phyloP scores from a whole-genome alignment of 2,888 invertebrate genomes.

The Diogma glabrata region DNA sequence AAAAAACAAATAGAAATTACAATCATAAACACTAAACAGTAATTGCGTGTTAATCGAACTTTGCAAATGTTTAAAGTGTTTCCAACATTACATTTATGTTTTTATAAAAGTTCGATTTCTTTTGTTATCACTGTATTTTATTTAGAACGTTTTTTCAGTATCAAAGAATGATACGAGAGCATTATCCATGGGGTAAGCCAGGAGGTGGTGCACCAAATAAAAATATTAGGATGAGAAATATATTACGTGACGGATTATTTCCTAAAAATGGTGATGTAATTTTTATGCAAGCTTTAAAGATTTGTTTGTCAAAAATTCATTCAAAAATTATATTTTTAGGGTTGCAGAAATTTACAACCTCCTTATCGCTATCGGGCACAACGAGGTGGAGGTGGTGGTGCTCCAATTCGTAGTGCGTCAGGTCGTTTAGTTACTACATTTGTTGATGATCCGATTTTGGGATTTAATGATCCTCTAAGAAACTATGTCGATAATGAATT shows the following conservation, averaged over 20 bases:
- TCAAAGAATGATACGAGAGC: constrained; percentile 55
- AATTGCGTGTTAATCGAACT: too few relatives aligned
- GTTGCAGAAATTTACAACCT: constrained; percentile 11
- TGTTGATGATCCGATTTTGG: constrained; percentile 51
- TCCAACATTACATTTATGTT: too few relatives aligned
- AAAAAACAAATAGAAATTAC: too few relatives aligned
- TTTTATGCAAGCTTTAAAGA: constrained; percentile 31
- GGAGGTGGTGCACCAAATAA: constrained; percentile 63
- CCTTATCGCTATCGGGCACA: not conserved
- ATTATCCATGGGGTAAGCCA: constrained; percentile 68
- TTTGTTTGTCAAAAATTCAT: constrained; percentile 9
- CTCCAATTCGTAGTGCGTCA: constrained; percentile 23
- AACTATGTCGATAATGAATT: constrained; percentile 58
- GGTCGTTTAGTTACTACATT: constrained; percentile 31
- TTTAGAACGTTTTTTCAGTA: constrained; percentile 33
- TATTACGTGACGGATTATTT: constrained; percentile 52
- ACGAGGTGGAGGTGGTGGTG: constrained; percentile 15
- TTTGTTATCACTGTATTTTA: too few relatives aligned
- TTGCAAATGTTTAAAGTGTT: too few relatives aligned
- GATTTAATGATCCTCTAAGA: constrained; percentile 48
- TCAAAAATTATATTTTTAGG: constrained; percentile 7
- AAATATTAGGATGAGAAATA: constrained; percentile 53
- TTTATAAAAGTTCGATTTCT: too few relatives aligned
- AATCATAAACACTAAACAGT: too few relatives aligned
- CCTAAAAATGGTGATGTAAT: constrained; percentile 49